Evolutionary conservation across 2,797 vertebrate genomes (phyloP), one percentile per base, ranked within the genome.

Genomic region (Podargus strigoides): DNA sequence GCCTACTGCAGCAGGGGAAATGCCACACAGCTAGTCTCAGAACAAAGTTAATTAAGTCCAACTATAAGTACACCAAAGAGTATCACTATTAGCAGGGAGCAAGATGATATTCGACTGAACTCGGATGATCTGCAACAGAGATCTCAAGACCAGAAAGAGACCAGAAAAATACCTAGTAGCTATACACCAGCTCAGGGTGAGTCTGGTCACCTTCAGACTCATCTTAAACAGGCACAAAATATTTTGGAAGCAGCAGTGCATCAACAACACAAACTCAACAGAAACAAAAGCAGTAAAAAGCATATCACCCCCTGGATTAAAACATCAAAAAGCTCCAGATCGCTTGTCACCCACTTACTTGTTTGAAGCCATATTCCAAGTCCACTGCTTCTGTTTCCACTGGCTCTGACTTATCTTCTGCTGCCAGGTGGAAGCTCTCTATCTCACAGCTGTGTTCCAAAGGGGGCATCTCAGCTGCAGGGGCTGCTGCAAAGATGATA

Each of bases 311-410:
- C 32, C 26, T 20, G 3, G 32, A 58, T 19, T 15, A 49, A 1
- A 4, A 36, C 17, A 37, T 0, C 1, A 55, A 58, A 90, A 68
- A 60, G 16, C 16, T n/a, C 42, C 18, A 62, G 26, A 52, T 11
- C 1, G 3, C 55, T 68, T 36, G 11, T 59, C 64, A 87, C 32
- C 28, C n/a, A 68, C 96, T 96, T 82, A 98, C 97, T 89, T 96
- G 90, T 82, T 95, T 93, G 74, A 97, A 23, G 56, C 75, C 90
- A 75, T 89, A 90, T 53, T n/a, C 12, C 52, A 63, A 23, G 74
- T 58, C 69, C 59, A 64, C 64, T 41, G 62, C 60, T 52, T 76
- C 62, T 46, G 59, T 42, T 73, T 94, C 94, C 42, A 63, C 68
- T 41, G 84, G 18, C 37, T 78, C 69, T 2, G 39, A 28, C n/a